phyloP scores from a whole-genome alignment of 2,113 vertebrate species.

The Lynx canadensis region DNA sequence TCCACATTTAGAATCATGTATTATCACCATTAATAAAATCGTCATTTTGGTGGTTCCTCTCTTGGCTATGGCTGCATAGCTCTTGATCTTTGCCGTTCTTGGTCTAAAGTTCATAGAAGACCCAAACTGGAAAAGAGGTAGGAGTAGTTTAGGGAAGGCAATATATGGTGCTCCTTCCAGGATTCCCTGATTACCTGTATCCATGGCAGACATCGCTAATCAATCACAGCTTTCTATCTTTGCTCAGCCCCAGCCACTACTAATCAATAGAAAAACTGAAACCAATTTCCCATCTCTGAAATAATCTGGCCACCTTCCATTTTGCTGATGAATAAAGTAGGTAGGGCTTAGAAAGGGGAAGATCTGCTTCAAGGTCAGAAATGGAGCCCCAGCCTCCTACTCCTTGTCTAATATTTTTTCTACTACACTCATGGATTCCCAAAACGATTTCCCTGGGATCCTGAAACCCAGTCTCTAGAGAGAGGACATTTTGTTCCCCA shows the following conservation, averaged over 20 bases:
- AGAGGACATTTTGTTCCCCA: background rate
- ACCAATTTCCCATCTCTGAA: slow-evolving; percentile 61
- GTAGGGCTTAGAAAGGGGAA: slow-evolving; percentile 41
- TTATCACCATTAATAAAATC: background rate
- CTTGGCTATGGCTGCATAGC: background rate
- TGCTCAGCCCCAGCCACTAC: slow-evolving; percentile 25
- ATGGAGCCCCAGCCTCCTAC: slow-evolving; percentile 46
- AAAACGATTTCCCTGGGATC: slow-evolving; percentile 16
- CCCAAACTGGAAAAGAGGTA: background rate
- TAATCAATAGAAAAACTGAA: slow-evolving; percentile 64
- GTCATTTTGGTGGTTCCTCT: background rate
- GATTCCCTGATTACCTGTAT: background rate
- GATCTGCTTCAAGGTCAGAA: slow-evolving; percentile 61
- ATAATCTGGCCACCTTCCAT: slow-evolving; percentile 65
- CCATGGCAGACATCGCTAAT: slow-evolving; percentile 65
- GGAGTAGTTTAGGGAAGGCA: background rate
- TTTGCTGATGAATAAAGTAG: slow-evolving; percentile 71
- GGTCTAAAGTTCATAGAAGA: background rate
- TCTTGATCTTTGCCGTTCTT: background rate
- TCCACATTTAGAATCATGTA: background rate
- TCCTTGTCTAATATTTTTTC: slow-evolving; percentile 39
- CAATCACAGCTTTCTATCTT: slow-evolving; percentile 52
- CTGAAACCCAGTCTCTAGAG: background rate
- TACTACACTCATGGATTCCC: slow-evolving; percentile 10
- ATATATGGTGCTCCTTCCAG: background rate